Conservation (phyloP, 1,140 invertebrate species). For the Meloidogyne floridensis region DNA sequence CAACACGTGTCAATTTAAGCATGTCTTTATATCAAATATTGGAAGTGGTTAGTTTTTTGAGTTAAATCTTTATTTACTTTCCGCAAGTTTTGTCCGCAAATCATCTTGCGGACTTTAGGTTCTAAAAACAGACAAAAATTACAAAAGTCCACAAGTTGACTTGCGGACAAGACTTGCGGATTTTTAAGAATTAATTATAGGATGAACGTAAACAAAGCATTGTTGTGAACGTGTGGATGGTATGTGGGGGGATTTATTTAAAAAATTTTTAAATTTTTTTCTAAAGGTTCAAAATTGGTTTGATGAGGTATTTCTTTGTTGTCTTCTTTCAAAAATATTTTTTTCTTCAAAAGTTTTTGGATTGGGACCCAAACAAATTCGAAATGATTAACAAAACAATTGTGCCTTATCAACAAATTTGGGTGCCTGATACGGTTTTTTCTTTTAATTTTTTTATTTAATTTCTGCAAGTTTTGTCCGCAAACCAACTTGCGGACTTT, state of each 20-base stretch:
- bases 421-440: conserved; percentile 59
- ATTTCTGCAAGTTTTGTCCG: no score
- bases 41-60: conserved; percentile 50
- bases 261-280: neutral
- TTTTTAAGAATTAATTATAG: conserved; percentile 18
- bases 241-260: conserved; percentile 31
- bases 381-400: conserved; percentile 64
- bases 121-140: neutral
- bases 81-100: no score
- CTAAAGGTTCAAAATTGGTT: conserved; percentile 58
- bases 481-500: no score
- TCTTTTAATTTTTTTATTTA: no score
- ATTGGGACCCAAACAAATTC: conserved; percentile 48
- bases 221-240: conserved; percentile 64
- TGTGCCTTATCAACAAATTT: conserved; percentile 59
- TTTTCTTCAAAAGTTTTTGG: conserved; percentile 36
- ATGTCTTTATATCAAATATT: conserved; percentile 63
- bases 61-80: no score
- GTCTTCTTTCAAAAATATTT: neutral
- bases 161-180: no score
- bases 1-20: conserved; percentile 58
- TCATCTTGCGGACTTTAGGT: no score
- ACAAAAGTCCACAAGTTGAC: no score
- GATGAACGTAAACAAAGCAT: conserved; percentile 58
- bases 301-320: conserved; percentile 44